Evolutionary conservation across 2,113 vertebrate genomes (phyloP), one percentile per base, ranked within the genome.

Genomic region (Capreolus pygargus): DNA sequence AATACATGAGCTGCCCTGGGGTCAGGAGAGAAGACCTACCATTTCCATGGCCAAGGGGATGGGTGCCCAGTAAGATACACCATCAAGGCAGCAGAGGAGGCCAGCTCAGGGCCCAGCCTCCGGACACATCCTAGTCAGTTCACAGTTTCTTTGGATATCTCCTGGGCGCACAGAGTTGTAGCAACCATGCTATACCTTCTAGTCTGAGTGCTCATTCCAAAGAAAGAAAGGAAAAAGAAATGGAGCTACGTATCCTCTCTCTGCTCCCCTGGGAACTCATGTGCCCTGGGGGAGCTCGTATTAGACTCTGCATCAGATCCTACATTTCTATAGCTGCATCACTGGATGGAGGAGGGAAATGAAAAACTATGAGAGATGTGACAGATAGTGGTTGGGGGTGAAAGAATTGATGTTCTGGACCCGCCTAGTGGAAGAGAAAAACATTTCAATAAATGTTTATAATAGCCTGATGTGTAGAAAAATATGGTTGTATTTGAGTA

Each of bases 371-470:
- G 60, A 57, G 16, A 92, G 64, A 58, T 14, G 70, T 67, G 54
- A 57, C 39, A 28, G 10, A n/a, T 70, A 47, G 9, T 17, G 57
- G 55, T 8, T 58, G 21, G 36, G 36, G 55, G 15, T 79, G 21
- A 92, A 87, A 58, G 79, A 86, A 78, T 9, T 9, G 9, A 23
- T 33, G 9, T 54, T 96, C 43, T 93, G 74, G 84, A 64, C 81
- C 27, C 79, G 23, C 74, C 50, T 79, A 36, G 14, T 84, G 16
- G 74, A 58, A 87, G 61, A 85, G 27, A 47, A 92, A 86, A 85
- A 6, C 43, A 78, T 64, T 88, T 88, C 70, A 82, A 58, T 52
- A 70, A 82, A 79, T 79, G 79, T 76, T 86, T 47, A 61, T 0
- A 67, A 6, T 81, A 33, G 36, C 61, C 55, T 67, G 21, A 39